Conservation (phyloP, 2,113 vertebrate genomes). For the Tonatia bakeri region DNA sequence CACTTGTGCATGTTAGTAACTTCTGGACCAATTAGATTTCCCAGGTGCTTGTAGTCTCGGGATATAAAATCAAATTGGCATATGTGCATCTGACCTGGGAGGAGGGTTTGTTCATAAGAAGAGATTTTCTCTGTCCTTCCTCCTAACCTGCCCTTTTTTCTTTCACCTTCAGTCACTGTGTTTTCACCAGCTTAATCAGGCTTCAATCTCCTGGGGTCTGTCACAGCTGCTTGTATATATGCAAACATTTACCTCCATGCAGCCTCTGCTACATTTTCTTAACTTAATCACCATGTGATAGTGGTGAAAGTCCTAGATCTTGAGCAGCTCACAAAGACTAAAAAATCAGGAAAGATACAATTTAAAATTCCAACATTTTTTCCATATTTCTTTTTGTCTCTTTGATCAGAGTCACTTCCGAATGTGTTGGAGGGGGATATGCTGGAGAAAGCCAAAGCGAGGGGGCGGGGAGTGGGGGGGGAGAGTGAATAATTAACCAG, state of each 20-base stretch:
- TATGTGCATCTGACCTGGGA: background rate
- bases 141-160: background rate
- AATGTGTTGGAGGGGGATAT: background rate
- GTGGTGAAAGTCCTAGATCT: background rate
- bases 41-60: background rate
- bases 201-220: background rate
- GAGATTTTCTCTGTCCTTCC: background rate
- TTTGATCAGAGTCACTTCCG: background rate
- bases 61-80: background rate
- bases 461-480: too few species aligned
- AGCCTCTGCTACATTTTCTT: background rate
- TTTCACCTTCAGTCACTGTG: background rate
- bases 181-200: background rate
- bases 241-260: background rate
- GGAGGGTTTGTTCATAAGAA: background rate
- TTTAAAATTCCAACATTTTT: background rate
- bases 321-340: background rate
- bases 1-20: background rate
- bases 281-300: background rate
- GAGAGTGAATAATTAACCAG: background rate
- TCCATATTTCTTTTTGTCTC: background rate
- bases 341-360: background rate
- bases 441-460: background rate
- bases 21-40: background rate
- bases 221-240: background rate